These are phyloP conservation scores for Excalfactoria chinensis DNA, from an alignment of 2,113 vertebrate genomes.

Conservation along the genomic window DNA sequence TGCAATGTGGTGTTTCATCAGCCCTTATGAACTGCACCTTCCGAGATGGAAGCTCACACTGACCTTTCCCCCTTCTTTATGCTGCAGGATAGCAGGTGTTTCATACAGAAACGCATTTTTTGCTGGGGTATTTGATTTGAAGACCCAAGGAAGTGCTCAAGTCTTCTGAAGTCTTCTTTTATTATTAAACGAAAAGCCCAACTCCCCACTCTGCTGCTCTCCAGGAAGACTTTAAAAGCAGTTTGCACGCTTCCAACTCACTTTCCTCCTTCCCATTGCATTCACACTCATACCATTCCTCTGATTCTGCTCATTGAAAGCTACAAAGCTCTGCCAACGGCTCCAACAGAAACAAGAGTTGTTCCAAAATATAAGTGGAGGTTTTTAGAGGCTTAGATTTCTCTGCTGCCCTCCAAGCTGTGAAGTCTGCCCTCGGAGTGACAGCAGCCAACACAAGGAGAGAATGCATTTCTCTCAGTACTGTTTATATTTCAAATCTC, in stretches of 20 bases:
- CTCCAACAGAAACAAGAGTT: conserved; percentile 39
- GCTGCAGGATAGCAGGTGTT: not conserved
- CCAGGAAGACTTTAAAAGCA: not conserved
- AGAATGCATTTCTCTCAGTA: conserved; percentile 6
- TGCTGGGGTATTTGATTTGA: not conserved
- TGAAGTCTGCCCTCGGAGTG: not conserved
- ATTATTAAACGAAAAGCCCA: not conserved
- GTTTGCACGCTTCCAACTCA: not conserved
- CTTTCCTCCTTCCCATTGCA: not conserved
- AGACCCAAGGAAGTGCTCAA: not conserved
- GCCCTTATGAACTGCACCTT: not conserved
- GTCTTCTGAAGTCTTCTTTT: not conserved
- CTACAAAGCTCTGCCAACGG: conserved; percentile 8
- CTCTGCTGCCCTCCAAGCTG: conserved; percentile 22
- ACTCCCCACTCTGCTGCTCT: not conserved
- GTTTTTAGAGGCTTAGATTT: conserved; percentile 43
- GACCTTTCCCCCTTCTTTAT: conserved; percentile 3
- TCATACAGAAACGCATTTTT: not conserved
- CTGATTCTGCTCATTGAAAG: not conserved
- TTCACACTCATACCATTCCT: not conserved
- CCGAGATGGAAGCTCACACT: not conserved
- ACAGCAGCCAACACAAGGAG: conserved; percentile 40
- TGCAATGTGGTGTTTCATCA: conserved; percentile 5
- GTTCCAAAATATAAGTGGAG: conserved; percentile 40
- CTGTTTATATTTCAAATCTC: conserved; percentile 59